Evolutionary conservation across 2,888 invertebrate species (phyloP), one percentile per base, ranked within the genome.

Genomic region (Phorcus lineatus): DNA sequence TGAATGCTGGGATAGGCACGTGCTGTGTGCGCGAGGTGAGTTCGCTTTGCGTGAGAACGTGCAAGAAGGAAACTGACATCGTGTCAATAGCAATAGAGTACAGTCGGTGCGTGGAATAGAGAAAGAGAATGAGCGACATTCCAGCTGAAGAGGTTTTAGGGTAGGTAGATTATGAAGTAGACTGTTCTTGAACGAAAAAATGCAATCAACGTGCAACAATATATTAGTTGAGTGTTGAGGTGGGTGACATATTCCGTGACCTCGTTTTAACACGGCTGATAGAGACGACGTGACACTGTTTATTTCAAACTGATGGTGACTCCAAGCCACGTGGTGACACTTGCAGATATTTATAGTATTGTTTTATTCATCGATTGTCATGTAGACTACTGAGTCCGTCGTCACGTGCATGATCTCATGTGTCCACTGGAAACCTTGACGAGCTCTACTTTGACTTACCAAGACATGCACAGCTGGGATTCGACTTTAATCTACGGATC

Each of bases 1-100:
- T 87, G 89, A 85, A 89, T 86, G 84, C 83, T 88, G 86, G 85
- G 89, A 88, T 77, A 83, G 87, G 82, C 82, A 82, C 82, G 82
- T 82, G 74, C 74, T 74, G 82, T 82, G 80, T 81, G 82, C 66
- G 67, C 54, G 77, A 70, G 67, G 36, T 67, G 54, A 66, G 28
- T 47, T 53, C 40, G 67, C 31, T 74, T 77, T 81, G 81, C 78
- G 67, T 57, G 77, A 78, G 78, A 75, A 82, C 77, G 55, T 75
- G 76, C 36, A 22, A 55, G 62, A 24, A 67, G 67, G 52, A 78
- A 66, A 67, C 52, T 62, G 52, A 70, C 53, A 53, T 52, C 67
- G 78, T 31, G 62, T 62, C 62, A 62, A 62, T 62, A 62, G 62
- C 62, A 62, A 24, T 24, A 62, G 62, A 24, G 24, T 28, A 28